A percentile compares a stretch with the other conserved stretches of the same genome.
Conservation (phyloP, 2,797 vertebrate genomes). For the Natrix natrix region DNA sequence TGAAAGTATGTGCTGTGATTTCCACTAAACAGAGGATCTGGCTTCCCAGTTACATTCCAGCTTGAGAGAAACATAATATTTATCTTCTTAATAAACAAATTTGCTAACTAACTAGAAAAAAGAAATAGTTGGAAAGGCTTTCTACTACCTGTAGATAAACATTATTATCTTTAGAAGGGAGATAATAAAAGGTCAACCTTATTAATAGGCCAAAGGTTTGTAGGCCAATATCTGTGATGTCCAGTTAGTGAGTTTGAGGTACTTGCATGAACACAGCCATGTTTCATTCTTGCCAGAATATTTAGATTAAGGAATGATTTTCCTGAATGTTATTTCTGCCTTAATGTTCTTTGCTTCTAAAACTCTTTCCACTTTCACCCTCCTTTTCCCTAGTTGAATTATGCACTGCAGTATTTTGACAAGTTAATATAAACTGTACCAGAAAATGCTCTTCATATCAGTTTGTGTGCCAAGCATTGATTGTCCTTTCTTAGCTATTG, state of each 20-base stretch:
- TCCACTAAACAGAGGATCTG: neutral
- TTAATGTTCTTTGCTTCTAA: neutral
- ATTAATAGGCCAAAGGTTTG: neutral
- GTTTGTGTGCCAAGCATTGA: conserved; percentile 48
- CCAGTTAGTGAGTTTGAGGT: neutral
- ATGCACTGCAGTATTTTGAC: fast-evolving
- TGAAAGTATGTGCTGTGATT: neutral
- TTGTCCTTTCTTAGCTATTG: conserved; percentile 43
- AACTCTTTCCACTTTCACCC: neutral
- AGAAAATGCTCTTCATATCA: conserved; percentile 41
- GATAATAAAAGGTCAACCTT: neutral
- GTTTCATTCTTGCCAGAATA: neutral
- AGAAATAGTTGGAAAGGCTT: neutral
- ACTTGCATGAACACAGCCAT: neutral
- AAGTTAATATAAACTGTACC: conserved; percentile 37
- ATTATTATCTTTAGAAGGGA: neutral
- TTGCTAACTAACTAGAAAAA: neutral
- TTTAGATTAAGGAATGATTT: neutral
- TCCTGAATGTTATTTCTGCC: neutral
- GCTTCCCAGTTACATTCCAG: neutral
- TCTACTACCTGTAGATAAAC: neutral
- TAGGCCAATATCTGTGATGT: neutral
- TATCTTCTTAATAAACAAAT: neutral
- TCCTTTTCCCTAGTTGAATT: fast-evolving
- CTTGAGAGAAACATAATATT: neutral